These are phyloP conservation scores for Clivina fossor DNA, from an alignment of 2,888 invertebrate species.

Conservation along the genomic window DNA sequence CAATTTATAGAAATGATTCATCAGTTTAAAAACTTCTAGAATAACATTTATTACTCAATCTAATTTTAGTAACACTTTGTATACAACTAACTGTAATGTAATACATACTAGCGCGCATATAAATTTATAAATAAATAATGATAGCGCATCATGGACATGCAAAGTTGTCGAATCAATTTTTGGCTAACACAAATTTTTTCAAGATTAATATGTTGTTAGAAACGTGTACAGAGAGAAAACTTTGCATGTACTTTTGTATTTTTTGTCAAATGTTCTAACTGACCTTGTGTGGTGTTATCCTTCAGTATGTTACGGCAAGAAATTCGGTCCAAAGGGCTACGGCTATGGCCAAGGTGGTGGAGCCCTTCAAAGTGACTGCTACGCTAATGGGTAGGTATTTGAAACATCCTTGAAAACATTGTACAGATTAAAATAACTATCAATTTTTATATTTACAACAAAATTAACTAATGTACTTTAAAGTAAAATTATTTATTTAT, in stretches of 20 bases:
- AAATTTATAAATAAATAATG: too few species aligned
- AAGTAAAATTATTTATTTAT: too few species aligned
- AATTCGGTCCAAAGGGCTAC: slow-evolving; percentile 96
- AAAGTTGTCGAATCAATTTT: slow-evolving; percentile 8
- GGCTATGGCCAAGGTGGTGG: slow-evolving; percentile 97
- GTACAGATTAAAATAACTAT: slow-evolving; percentile 1
- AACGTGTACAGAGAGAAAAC: neutral
- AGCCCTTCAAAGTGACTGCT: slow-evolving; percentile 86
- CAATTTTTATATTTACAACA: too few species aligned
- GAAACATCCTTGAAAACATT: slow-evolving; percentile 22
- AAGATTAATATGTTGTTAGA: too few species aligned
- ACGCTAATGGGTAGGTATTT: slow-evolving; percentile 75
- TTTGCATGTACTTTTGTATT: slow-evolving; percentile 25
- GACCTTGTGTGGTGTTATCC: slow-evolving; percentile 41
- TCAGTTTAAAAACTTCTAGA: too few species aligned
- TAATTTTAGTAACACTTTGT: too few species aligned
- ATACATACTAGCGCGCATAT: slow-evolving; percentile 6
- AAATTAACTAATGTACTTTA: neutral
- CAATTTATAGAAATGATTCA: too few species aligned
- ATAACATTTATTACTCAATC: too few species aligned
- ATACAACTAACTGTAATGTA: neutral
- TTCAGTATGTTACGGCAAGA: slow-evolving; percentile 93
- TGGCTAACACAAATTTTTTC: neutral
- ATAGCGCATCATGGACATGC: slow-evolving; percentile 17
- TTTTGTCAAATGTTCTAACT: slow-evolving; percentile 19